phyloP scores from a whole-genome alignment of 2,888 invertebrate genomes.

The Agonopterix subpropinquella region DNA sequence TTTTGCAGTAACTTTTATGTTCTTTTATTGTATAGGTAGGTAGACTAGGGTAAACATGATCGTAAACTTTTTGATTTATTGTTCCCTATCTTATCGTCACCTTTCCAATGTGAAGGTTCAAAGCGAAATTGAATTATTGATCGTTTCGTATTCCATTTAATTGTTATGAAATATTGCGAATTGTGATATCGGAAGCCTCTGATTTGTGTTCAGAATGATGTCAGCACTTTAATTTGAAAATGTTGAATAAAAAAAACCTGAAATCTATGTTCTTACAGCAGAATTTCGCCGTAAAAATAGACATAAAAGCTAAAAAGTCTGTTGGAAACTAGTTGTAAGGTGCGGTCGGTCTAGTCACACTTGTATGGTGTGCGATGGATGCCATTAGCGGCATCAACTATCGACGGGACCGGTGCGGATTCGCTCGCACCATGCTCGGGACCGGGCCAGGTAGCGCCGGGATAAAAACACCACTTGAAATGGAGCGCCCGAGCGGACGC shows the following conservation, averaged over 20 bases:
- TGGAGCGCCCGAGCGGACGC: slow-evolving; percentile 43
- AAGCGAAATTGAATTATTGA: slow-evolving; percentile 27
- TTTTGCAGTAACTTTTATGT: slow-evolving; percentile 2
- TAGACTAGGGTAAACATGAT: slow-evolving; percentile 26
- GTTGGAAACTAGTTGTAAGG: slow-evolving; percentile 30
- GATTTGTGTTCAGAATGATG: no score
- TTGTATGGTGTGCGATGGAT: slow-evolving; percentile 22
- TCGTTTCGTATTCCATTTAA: slow-evolving; percentile 22
- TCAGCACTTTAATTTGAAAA: no score
- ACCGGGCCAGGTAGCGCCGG: slow-evolving; percentile 60
- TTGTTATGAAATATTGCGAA: slow-evolving; percentile 4
- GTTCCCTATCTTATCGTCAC: slow-evolving; percentile 35
- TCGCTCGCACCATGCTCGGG: not conserved
- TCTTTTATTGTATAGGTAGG: slow-evolving; percentile 1
- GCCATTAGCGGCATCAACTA: slow-evolving; percentile 46
- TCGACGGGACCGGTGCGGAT: slow-evolving; percentile 28
- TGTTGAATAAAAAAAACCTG: no score
- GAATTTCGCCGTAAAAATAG: not conserved
- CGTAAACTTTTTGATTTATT: slow-evolving; percentile 47
- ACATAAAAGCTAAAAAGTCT: slow-evolving; percentile 23
- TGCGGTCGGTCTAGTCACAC: slow-evolving; percentile 35
- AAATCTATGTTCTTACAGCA: no score
- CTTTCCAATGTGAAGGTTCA: slow-evolving; percentile 26
- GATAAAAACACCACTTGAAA: slow-evolving; percentile 71
- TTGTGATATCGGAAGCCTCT: no score